Evolutionary conservation across 2,113 vertebrate genomes (phyloP).

Genomic region (Alaudala cheleensis): DNA sequence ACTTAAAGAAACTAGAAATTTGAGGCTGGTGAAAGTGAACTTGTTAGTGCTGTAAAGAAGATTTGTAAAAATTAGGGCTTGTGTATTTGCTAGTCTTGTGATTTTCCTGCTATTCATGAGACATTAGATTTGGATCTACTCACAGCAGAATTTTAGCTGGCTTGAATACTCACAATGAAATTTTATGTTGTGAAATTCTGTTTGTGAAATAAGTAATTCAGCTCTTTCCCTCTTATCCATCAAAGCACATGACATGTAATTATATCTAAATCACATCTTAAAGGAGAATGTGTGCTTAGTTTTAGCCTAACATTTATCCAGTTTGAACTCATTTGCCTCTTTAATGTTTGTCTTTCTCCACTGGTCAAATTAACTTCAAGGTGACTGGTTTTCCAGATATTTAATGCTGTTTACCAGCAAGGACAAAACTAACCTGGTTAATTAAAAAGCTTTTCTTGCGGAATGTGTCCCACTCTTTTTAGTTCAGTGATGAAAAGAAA

Average conservation of each 20-base stretch:
- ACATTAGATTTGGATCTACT: conserved; percentile 6
- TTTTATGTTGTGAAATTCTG: not conserved
- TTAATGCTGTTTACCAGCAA: not conserved
- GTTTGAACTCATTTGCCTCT: not conserved
- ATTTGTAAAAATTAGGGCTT: not conserved
- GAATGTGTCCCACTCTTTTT: conserved; percentile 18
- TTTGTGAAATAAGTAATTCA: conserved; percentile 13
- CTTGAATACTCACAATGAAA: not conserved
- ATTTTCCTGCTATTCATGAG: not conserved
- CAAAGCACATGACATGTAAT: not conserved
- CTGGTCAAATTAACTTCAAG: not conserved
- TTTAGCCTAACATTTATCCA: not conserved
- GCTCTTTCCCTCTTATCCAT: not conserved
- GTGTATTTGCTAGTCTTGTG: not conserved
- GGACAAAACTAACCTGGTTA: not conserved
- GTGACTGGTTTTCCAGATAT: not conserved
- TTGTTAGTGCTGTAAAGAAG: not conserved
- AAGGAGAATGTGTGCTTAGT: not conserved
- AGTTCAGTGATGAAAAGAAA: conserved; percentile 96
- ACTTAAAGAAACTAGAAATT: not conserved
- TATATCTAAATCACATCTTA: conserved; percentile 8
- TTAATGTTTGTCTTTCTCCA: not conserved
- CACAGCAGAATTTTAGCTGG: not conserved
- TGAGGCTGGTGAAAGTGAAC: not conserved
- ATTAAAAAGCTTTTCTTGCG: not conserved